These are phyloP conservation scores for Drosophila sproati DNA, from an alignment of 1,140 invertebrate species.

Conservation along the genomic window DNA sequence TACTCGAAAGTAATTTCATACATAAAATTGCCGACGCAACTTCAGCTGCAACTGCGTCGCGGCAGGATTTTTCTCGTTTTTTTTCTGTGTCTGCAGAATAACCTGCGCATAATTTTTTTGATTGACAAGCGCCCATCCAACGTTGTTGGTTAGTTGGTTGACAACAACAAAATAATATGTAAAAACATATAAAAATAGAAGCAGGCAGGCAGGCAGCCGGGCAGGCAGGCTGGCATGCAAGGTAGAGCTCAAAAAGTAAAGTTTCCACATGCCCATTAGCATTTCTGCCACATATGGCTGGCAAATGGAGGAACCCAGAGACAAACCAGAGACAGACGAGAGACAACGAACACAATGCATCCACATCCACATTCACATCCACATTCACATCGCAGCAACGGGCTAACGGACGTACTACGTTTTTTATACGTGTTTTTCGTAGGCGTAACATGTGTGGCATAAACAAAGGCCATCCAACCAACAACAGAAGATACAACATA, in stretches of 20 bases:
- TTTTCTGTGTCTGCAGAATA: conserved; percentile 23
- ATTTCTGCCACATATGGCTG: conserved; percentile 58
- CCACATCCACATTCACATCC: not conserved
- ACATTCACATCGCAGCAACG: not conserved
- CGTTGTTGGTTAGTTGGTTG: conserved; percentile 12
- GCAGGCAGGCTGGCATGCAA: conserved; percentile 9
- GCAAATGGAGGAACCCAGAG: conserved; percentile 48
- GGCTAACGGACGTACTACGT: conserved; percentile 31
- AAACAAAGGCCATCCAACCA: conserved; percentile 35
- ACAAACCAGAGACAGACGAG: conserved; percentile 15
- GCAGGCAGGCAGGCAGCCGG: conserved; percentile 5
- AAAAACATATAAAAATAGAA: conserved; percentile 51
- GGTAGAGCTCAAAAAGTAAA: conserved; percentile 45
- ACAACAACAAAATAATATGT: conserved; percentile 41
- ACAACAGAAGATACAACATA: conserved; percentile 32
- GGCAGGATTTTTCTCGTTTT: conserved; percentile 38
- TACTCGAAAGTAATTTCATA: conserved; percentile 32
- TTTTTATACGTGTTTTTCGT: conserved; percentile 55
- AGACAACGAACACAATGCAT: conserved; percentile 21
- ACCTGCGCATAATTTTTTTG: conserved; percentile 51
- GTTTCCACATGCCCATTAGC: conserved; percentile 52
- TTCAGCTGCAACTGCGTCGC: conserved; percentile 19
- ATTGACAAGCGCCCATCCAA: conserved; percentile 50
- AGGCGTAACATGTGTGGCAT: conserved; percentile 60
- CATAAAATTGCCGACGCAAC: conserved; percentile 40